Base-by-base conservation (phyloP, 2,113 vertebrate genomes). In the Eonycteris spelaea region DNA sequence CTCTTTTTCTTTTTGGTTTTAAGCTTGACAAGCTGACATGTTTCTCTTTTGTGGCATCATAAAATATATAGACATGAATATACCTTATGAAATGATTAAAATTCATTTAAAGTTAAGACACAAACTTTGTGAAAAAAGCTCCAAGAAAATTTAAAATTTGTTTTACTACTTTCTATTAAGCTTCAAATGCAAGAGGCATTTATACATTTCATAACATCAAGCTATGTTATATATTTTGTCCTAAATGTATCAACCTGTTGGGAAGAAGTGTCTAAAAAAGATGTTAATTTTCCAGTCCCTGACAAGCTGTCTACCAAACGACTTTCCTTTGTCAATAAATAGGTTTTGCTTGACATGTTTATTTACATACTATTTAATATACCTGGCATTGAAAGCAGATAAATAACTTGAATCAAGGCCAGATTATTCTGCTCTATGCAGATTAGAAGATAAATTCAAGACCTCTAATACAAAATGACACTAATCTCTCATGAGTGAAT, bases 381-480 rank as follows among this genome's bases (percentile, higher is more conserved):
- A 95, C 21, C 9, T 97, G 93, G 57, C n/a, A 75, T 89, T 97
- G 94, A 98, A 98, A 97, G 90, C 61, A 90, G 53, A 87, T 93
- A 97, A 96, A 96, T 96, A 92, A 35, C 77, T 97, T 97, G 97
- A 96, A 57, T 95, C 90, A 77, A 86, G 97, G 86, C 88, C 96
- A 98, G 95, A 91, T 94, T n/a, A 97, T 97, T 95, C 89, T 78
- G 71, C 95, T 92, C 51, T 83, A 40, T 96, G 78, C 40, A 45
- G 70, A 51, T 86, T 90, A 83, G 95, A 97, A 71, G 73, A 96
- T 51, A 97, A 84, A 96, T 95, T 85, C 63, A 96, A 94, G 75
- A 21, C 26, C 26, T 86, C 48, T 91, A 83, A 93, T 35, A 86
- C 67, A 61, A 77, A 97, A 84, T 79, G 86, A 79, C 74, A 87